Evolutionary conservation across 2,113 vertebrate species (phyloP).

Genomic region (Cavia aperea): DNA sequence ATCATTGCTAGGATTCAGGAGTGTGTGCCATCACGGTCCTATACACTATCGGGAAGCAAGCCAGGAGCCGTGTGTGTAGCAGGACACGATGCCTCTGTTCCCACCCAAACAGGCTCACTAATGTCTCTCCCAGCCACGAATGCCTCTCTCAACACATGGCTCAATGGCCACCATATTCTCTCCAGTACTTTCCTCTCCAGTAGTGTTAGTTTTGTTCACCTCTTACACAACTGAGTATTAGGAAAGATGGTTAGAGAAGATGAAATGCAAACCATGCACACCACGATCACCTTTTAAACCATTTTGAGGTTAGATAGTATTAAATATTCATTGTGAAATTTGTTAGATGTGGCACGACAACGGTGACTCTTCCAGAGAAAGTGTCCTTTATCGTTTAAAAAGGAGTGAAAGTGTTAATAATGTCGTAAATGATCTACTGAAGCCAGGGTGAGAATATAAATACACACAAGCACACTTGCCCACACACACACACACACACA

Average conservation of each 20-base stretch:
- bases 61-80: accelerated
- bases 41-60: accelerated
- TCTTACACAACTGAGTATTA: too few species aligned
- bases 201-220: not conserved
- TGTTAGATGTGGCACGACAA: not conserved
- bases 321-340: not conserved
- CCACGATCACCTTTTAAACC: not conserved
- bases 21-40: accelerated
- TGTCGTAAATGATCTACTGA: not conserved
- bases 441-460: not conserved
- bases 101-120: not conserved
- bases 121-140: accelerated
- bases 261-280: not conserved
- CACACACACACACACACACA: too few species aligned
- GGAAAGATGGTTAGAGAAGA: not conserved
- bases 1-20: not conserved
- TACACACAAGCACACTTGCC: not conserved
- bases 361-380: accelerated
- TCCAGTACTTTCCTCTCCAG: accelerated
- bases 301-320: not conserved
- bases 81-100: not conserved
- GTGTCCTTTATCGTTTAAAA: not conserved
- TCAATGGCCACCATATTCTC: not conserved
- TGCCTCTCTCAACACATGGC: not conserved
- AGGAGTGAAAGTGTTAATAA: not conserved